phyloP scores from a whole-genome alignment of 2,113 vertebrate genomes.

The Galemys pyrenaicus region DNA sequence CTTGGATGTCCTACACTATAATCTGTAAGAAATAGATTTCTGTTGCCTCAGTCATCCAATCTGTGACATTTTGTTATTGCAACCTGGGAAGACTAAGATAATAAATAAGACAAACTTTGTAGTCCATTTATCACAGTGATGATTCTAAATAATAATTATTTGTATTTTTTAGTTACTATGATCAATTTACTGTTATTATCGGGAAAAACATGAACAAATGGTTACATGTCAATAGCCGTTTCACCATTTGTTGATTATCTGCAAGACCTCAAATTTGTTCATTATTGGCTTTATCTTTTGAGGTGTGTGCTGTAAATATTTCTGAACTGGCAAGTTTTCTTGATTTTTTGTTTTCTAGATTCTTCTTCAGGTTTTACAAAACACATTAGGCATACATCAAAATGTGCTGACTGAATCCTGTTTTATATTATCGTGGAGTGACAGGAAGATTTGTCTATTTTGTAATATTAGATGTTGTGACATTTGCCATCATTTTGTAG shows the following conservation, averaged over 20 bases:
- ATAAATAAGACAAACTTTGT: neutral
- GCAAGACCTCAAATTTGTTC: neutral
- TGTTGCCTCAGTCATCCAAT: neutral
- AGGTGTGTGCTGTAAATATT: neutral
- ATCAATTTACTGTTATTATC: neutral
- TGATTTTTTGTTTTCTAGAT: neutral
- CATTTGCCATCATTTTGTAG: conserved; percentile 16
- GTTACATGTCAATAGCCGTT: neutral
- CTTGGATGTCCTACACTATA: neutral
- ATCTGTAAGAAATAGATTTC: neutral
- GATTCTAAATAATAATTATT: neutral
- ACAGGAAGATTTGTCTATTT: neutral
- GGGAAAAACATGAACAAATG: neutral
- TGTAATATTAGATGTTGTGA: neutral
- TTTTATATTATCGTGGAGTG: neutral
- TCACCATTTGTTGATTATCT: neutral
- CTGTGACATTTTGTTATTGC: neutral
- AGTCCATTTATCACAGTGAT: neutral
- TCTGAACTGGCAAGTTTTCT: neutral
- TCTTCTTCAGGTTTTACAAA: neutral
- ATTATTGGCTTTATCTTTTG: neutral
- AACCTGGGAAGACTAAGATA: neutral
- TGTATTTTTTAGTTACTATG: neutral
- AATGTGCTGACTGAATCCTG: neutral
- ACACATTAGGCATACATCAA: neutral